These are phyloP conservation scores for Brachymystax lenok DNA, from an alignment of 2,797 vertebrate genomes.

Conservation along the genomic window DNA sequence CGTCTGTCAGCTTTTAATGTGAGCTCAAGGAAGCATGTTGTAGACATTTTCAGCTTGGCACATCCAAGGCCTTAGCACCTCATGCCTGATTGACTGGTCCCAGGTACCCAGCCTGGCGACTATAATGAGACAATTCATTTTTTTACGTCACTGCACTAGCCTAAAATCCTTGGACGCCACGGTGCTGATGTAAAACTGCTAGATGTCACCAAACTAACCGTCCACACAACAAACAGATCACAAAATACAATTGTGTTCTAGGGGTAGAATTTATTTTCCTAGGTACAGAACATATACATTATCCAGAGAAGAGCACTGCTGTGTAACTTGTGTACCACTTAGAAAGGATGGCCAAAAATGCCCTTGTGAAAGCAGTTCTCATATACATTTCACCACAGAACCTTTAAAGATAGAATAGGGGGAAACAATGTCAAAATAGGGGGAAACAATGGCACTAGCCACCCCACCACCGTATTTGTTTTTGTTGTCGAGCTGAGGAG, in stretches of 20 bases:
- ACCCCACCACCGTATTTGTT: too few relatives aligned
- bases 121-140: slow-evolving; percentile 29
- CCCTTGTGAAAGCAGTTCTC: slow-evolving; percentile 9
- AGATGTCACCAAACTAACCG: not conserved
- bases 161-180: too few relatives aligned
- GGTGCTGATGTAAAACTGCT: not conserved
- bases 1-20: slow-evolving; percentile 68
- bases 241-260: not conserved
- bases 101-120: slow-evolving; percentile 21
- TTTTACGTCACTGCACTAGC: not conserved
- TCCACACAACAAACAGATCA: not conserved
- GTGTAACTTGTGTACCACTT: not conserved
- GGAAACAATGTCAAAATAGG: too few relatives aligned
- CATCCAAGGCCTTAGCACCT: slow-evolving; percentile 59
- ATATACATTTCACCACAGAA: not conserved
- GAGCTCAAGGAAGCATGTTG: slow-evolving; percentile 71
- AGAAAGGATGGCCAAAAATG: slow-evolving; percentile 16
- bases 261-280: too few relatives aligned
- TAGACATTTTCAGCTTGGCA: slow-evolving; percentile 76
- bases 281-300: too few relatives aligned
- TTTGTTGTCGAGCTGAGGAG: too few relatives aligned
- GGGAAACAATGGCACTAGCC: too few relatives aligned
- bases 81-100: slow-evolving; percentile 11
- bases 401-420: not conserved
- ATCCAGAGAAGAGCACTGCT: too few relatives aligned